Evolutionary conservation across 2,888 invertebrate species (phyloP), one percentile per base, ranked within the genome.

Genomic region (Saturnia pavonia): DNA sequence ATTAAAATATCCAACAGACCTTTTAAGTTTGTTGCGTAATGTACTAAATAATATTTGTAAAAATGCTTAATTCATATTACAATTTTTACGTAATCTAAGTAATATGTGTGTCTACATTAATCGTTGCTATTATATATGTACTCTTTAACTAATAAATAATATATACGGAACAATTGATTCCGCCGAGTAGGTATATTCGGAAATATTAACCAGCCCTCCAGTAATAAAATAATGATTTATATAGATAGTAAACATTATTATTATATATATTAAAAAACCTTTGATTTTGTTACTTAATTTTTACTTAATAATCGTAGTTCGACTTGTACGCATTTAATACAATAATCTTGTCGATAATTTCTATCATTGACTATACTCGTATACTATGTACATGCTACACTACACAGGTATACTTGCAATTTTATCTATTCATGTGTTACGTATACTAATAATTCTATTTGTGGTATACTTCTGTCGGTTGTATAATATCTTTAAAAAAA

Each of bases 201-300:
- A 54, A 22, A n/a, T 54, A n/a, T 60, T 25, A 60, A 60, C 57
- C 57, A 25, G 27, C 57, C 57, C 57, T 60, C 57, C 57, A 60
- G 57, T 60, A 60, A 60, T 25, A 27, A 60, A 60, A 14, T 60
- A 60, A 22, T n/a, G 12, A 12, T 57, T 3, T 25, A 1, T 57
- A 9, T 22, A 54, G 19, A 16, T 54, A 22, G 54, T 54, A 11
- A 22, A 22, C 54, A n/a, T 8, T 8, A 11, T 54, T 22, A 2
- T 22, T 7, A 54, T 54, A 48, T 48, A 16, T 16, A 16, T 14
- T 11, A 1, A 22, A 51, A 54, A 54, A 8, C 22, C 22, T 54
- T 8, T 54, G 9, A n/a, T 54, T 54, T 54, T 54, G 19, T 54
- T 22, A 22, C 22, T 9, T 54, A 54, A 54, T n/a, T 22, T 22